Conservation (phyloP, 37 sponge, comb jelly and placozoan species). For the Petrosia ficiformis region DNA sequence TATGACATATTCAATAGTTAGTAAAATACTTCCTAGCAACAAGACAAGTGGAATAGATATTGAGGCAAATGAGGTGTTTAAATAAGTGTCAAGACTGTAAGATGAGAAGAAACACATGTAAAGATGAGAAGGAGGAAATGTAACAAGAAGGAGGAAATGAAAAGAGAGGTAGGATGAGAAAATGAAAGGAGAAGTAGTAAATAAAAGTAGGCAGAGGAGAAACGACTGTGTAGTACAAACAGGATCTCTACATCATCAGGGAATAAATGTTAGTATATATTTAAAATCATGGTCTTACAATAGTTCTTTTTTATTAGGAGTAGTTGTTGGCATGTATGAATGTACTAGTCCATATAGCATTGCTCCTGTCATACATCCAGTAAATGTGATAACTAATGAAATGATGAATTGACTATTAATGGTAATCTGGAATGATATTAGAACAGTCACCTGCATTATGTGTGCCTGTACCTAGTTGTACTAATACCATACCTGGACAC, state of each 20-base stretch:
- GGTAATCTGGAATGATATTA: too few species aligned
- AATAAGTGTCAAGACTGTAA: slow-evolving; percentile 24
- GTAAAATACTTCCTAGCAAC: background rate
- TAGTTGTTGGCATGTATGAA: slow-evolving; percentile 21
- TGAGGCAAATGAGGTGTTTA: slow-evolving; percentile 9
- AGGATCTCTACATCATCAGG: too few species aligned
- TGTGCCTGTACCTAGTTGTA: slow-evolving; percentile 56
- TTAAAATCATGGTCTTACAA: too few species aligned
- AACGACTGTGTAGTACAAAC: too few species aligned
- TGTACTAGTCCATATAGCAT: slow-evolving; percentile 53
- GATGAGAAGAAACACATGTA: background rate
- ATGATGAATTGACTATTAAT: too few species aligned
- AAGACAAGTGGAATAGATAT: slow-evolving; percentile 21
- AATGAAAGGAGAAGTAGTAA: too few species aligned
- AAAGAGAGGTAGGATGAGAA: too few species aligned
- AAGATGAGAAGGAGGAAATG: too few species aligned
- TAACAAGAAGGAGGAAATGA: too few species aligned
- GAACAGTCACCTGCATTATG: slow-evolving; percentile 31
- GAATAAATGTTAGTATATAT: too few species aligned
- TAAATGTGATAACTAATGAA: slow-evolving; percentile 29
- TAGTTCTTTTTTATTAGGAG: too few species aligned
- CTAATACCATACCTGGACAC: slow-evolving; percentile 77
- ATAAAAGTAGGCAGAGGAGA: too few species aligned
- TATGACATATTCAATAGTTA: slow-evolving; percentile 8
- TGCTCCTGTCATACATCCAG: slow-evolving; percentile 57